Base-by-base conservation (phyloP, 2,888 invertebrate genomes). In the Hoplodrina ambigua region DNA sequence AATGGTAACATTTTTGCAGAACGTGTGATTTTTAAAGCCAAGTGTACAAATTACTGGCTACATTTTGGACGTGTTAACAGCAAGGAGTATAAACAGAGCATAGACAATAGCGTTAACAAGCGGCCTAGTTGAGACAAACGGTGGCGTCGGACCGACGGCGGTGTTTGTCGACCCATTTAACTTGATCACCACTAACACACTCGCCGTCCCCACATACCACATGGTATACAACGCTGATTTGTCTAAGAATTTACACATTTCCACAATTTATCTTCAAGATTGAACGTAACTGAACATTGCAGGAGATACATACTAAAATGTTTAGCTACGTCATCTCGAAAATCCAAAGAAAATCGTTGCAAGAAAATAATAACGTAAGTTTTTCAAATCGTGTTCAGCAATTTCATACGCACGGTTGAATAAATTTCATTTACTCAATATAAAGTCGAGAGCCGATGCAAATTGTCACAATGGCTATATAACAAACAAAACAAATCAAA, bases 101-200 rank as follows among this genome's bases (percentile, higher is more conserved):
- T 85, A 91, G 89, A 93, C 93, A 92, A 93, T 92, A 86, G 92
- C 88, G 91, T 89, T 94, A 94, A 94, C 92, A 92, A 95, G 88
- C 91, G 93, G 91, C 93, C 95, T 92, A 94, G 93, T 93, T 94
- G 91, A 89, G 90, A 89, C 89, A 90, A 90, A 90, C 89, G 89
- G 86, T 87, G 91, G 89, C 93, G 91, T 88, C 92, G 90, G 89
- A 89, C 85, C 87, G 91, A 76, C 89, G 88, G 81, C 85, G 80
- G 81, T 88, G 87, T 89, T 87, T 89, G 88, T 88, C 90, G 91
- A 90, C 91, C 92, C 89, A 93, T 94, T 93, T 93, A 91, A 89
- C 87, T 87, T 89, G 89, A 92, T 91, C 88, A 88, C 82, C 85
- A 83, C 83, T 81, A 84, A 87, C 72, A 72, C 59, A 81, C 55